These are phyloP conservation scores for Theristicus caerulescens DNA, from an alignment of 2,113 vertebrate genomes.

Conservation along the genomic window DNA sequence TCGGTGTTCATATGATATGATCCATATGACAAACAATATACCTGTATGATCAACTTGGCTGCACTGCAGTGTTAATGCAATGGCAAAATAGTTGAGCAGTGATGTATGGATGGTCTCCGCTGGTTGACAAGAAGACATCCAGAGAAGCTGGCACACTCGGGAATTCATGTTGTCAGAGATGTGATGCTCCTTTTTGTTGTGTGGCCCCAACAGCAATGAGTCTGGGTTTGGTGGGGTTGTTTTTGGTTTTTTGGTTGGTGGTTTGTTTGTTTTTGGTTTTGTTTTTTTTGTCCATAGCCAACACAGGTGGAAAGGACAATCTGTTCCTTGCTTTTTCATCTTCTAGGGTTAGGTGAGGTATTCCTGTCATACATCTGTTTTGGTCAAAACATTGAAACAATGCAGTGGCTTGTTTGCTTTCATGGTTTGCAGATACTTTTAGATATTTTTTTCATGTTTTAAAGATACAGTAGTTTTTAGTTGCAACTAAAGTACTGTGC, in stretches of 20 bases:
- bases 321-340: constrained; percentile 27
- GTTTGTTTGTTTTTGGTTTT: background rate
- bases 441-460: constrained; percentile 39
- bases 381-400: constrained; percentile 69
- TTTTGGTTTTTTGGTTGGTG: background rate
- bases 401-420: constrained; percentile 42
- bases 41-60: fast-evolving
- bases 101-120: background rate
- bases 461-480: constrained; percentile 50
- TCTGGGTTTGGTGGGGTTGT: background rate
- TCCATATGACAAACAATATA: background rate
- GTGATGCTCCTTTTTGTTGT: background rate
- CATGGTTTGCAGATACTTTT: constrained; percentile 32
- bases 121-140: background rate
- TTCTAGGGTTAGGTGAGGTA: background rate
- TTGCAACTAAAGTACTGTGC: constrained; percentile 18
- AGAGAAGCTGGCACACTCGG: background rate
- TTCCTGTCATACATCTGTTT: constrained; percentile 58
- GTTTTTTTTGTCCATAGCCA: background rate
- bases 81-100: background rate
- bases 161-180: background rate
- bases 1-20: background rate
- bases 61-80: background rate
- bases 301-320: constrained; percentile 29
- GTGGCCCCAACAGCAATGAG: background rate